Percentiles rank a stretch among this genome's conserved stretches.
These are phyloP conservation scores for Trichonephila inaurata DNA, from an alignment of 1,140 invertebrate species.

Conservation along the genomic window DNA sequence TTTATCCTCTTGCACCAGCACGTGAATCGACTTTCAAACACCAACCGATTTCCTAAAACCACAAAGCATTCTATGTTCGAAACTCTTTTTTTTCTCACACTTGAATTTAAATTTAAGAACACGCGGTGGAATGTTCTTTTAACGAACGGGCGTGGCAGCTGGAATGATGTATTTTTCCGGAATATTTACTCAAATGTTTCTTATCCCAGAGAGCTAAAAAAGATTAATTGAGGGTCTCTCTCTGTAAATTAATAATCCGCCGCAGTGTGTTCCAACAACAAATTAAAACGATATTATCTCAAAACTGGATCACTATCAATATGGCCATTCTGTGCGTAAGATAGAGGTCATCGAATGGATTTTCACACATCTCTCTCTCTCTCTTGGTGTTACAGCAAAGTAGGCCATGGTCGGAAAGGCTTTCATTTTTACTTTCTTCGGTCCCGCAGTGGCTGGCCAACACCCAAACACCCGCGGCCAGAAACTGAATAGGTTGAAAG, in stretches of 20 bases:
- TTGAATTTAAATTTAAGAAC: slow-evolving; percentile 8
- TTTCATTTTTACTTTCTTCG: slow-evolving; percentile 51
- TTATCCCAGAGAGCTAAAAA: neutral
- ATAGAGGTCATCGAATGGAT: slow-evolving; percentile 43
- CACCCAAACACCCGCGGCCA: slow-evolving; percentile 58
- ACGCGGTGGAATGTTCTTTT: slow-evolving; percentile 18
- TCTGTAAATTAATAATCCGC: slow-evolving; percentile 12
- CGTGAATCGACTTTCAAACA: too few species aligned
- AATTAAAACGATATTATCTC: slow-evolving; percentile 47
- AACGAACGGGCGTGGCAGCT: slow-evolving; percentile 3
- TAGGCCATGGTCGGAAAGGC: slow-evolving; percentile 61
- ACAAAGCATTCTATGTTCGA: neutral
- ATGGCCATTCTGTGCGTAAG: neutral
- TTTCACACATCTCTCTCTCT: slow-evolving; percentile 22
- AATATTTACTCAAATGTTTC: slow-evolving; percentile 1
- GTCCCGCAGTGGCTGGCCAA: neutral
- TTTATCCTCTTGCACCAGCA: too few species aligned
- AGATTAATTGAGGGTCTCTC: slow-evolving; percentile 30
- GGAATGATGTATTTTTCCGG: slow-evolving; percentile 4
- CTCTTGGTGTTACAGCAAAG: neutral
- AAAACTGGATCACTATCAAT: slow-evolving; percentile 16
- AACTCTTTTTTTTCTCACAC: slow-evolving; percentile 17
- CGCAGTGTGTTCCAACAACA: neutral
- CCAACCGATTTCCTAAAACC: neutral
- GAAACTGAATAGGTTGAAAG: slow-evolving; percentile 39